Conservation (phyloP, 2,113 vertebrate species). For the Proterorhinus semilunaris region DNA sequence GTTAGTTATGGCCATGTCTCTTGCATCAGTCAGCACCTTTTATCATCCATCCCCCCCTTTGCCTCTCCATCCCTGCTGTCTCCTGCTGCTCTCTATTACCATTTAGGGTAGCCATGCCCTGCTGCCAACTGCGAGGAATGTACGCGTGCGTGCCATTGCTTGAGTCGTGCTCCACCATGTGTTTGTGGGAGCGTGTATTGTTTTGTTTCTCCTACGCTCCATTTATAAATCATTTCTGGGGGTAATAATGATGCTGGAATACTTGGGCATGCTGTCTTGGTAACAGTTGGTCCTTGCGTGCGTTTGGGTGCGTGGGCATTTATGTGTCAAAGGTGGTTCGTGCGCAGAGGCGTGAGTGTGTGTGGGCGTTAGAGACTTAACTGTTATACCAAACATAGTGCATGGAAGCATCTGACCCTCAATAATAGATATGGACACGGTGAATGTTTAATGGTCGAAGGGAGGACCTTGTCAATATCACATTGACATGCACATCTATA, state of each 20-base stretch:
- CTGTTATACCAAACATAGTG: conserved; percentile 60
- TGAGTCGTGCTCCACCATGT: conserved; percentile 23
- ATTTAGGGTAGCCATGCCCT: conserved; percentile 74
- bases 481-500: conserved; percentile 19
- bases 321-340: conserved; percentile 57
- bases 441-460: conserved; percentile 74
- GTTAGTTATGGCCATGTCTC: conserved; percentile 34
- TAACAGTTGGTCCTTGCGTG: conserved; percentile 60
- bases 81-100: conserved; percentile 51
- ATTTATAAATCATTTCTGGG: conserved; percentile 36
- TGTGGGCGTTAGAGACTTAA: conserved; percentile 53
- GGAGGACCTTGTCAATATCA: conserved; percentile 33
- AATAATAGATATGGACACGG: conserved; percentile 74
- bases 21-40: conserved; percentile 60
- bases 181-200: conserved; percentile 31
- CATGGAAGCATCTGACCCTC: conserved; percentile 69
- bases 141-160: conserved; percentile 19
- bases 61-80: conserved; percentile 35
- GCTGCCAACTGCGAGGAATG: conserved; percentile 62
- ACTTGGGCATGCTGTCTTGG: conserved; percentile 35
- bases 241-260: conserved; percentile 31
- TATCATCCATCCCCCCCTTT: conserved; percentile 29
- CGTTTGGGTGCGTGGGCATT: conserved; percentile 63
- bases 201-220: conserved; percentile 36
- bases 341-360: conserved; percentile 60